Base-by-base conservation (phyloP, 2,113 vertebrate genomes). In the Vireo altiloquus region DNA sequence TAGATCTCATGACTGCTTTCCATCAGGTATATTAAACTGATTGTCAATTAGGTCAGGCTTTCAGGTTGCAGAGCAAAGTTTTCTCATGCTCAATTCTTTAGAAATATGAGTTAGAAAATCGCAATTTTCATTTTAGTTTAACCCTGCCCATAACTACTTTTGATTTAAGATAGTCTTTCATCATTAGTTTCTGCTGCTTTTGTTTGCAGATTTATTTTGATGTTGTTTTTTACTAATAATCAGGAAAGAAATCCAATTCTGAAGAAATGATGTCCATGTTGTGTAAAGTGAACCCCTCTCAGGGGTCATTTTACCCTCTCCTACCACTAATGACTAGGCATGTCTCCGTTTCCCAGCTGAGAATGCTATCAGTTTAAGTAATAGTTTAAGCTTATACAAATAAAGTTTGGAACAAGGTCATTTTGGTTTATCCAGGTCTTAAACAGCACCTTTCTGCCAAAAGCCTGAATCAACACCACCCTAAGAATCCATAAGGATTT, bases 351-450 rank as follows among this genome's bases (percentile, higher is more conserved):
- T 91, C 74, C 74, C 49, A 92, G 81, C 53, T 89, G 77, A 76
- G 76, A 81, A 61, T 2, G 1, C 9, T 89, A 39, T 82, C 69
- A 75, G 52, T 78, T 71, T 57, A 89, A 91, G 69, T 66, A 92
- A 74, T 14, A 89, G 50, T 69, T 94, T 85, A 90, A 94, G 42
- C 81, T 84, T 89, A 77, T 42, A 46, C 76, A 94, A 94, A 90
- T 65, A 87, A 89, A 89, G 68, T 84, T 71, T 18, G 70, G 72
- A 70, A 75, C 92, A 94, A 89, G 69, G 83, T 95, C 89, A 76
- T 72, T 95, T 63, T 79, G 81, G 54, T 89, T 95, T 92, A 91
- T 31, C 5, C 28, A 69, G 37, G 61, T 82, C 83, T 89, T 82
- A 64, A 81, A 82, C 18, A 79, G 49, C 13, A 7, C 60, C 61